These are phyloP conservation scores for Troides aeacus DNA, from an alignment of 2,888 invertebrate genomes.

Conservation along the genomic window DNA sequence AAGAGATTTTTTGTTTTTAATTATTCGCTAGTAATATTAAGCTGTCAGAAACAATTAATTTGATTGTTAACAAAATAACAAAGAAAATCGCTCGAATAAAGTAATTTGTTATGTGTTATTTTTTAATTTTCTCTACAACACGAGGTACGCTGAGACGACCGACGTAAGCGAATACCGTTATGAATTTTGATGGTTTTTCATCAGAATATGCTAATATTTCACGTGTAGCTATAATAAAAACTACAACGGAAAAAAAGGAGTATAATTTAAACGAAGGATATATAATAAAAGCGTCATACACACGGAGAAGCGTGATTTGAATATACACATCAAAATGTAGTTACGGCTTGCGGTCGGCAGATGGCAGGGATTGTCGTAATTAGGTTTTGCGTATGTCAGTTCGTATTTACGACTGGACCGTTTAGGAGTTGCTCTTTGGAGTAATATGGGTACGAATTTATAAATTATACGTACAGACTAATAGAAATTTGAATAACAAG, in stretches of 20 bases:
- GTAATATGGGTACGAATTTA: too few species aligned
- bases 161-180: constrained; percentile 16
- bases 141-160: constrained; percentile 8
- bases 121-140: constrained; percentile 16
- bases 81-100: neutral
- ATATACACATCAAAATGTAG: constrained; percentile 38
- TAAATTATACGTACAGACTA: too few species aligned
- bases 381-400: constrained; percentile 29
- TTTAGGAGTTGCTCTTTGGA: too few species aligned
- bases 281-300: neutral
- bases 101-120: constrained; percentile 13
- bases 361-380: constrained; percentile 37
- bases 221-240: constrained; percentile 2
- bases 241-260: neutral
- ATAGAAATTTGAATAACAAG: too few species aligned
- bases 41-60: too few species aligned
- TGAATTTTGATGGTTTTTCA: constrained; percentile 20
- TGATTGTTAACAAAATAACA: neutral
- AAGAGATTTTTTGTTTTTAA: too few species aligned
- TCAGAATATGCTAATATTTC: constrained; percentile 14
- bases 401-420: constrained; percentile 15
- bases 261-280: neutral
- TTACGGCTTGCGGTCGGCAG: constrained; percentile 35
- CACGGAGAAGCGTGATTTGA: constrained; percentile 32
- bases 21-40: too few species aligned